These are phyloP conservation scores for Lithobates pipiens DNA, from an alignment of 2,797 vertebrate genomes.

Conservation along the genomic window DNA sequence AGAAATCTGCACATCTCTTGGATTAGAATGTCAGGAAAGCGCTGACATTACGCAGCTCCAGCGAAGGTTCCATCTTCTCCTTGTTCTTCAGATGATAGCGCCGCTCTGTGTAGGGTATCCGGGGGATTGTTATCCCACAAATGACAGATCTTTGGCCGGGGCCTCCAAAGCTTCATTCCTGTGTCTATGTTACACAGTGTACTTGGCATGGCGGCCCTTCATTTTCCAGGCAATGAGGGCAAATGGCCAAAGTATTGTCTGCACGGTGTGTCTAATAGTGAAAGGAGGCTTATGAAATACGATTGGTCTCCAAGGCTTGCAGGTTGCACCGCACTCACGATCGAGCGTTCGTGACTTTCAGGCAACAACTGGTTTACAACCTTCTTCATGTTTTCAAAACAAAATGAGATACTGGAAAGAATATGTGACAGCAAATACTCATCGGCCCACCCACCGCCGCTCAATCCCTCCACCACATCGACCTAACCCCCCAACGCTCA, in stretches of 20 bases:
- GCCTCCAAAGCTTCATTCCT: slow-evolving; percentile 65
- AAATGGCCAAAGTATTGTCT: slow-evolving; percentile 66
- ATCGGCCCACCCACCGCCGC: not conserved
- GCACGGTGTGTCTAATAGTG: slow-evolving; percentile 63
- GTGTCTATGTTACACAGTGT: slow-evolving; percentile 68
- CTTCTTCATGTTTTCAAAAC: not conserved
- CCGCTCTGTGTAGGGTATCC: slow-evolving; percentile 59
- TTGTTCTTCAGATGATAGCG: slow-evolving; percentile 10
- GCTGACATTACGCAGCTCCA: not conserved
- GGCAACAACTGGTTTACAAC: not conserved
- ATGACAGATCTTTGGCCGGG: slow-evolving; percentile 68
- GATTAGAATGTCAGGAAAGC: not conserved
- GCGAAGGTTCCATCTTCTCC: not conserved
- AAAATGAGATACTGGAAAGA: not conserved
- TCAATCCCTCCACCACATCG: too few species aligned
- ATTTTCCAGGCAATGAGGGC: slow-evolving; percentile 68
- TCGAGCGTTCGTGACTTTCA: not conserved
- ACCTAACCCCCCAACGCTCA: too few species aligned
- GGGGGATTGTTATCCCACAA: slow-evolving; percentile 65
- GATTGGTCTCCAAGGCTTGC: slow-evolving; percentile 62
- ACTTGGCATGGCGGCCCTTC: slow-evolving; percentile 64
- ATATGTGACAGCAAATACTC: not conserved
- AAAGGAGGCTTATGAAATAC: slow-evolving; percentile 59
- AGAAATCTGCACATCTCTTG: not conserved
- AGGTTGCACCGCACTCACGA: slow-evolving; percentile 30